phyloP scores from a whole-genome alignment of 2,797 vertebrate species.

The Rhinichthys osculus region DNA sequence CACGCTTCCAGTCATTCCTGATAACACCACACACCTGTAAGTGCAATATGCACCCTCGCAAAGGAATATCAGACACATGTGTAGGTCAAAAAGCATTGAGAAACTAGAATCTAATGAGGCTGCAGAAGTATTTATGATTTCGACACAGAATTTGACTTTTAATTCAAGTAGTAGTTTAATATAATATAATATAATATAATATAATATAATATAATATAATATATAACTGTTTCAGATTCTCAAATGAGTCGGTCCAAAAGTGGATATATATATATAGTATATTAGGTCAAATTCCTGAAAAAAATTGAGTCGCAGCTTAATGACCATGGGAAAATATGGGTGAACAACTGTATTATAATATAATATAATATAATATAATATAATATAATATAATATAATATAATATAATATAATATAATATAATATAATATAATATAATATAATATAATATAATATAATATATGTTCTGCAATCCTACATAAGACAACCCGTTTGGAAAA shows the following conservation, averaged over 20 bases:
- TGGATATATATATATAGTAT: no score
- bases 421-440: background rate
- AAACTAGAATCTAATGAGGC: background rate
- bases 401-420: no score
- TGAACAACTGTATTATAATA: no score
- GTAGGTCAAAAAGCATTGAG: constrained; percentile 7
- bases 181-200: background rate
- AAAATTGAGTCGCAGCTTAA: no score
- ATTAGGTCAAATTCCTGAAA: no score
- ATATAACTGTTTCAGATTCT: no score
- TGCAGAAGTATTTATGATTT: background rate
- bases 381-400: no score
- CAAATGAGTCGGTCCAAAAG: no score
- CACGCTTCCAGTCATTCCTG: constrained; percentile 51
- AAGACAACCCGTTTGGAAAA: no score
- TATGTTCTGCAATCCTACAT: no score
- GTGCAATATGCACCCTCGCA: background rate
- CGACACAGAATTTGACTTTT: background rate
- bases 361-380: background rate
- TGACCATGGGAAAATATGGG: no score
- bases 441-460: background rate
- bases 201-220: background rate
- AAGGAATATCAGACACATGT: constrained; percentile 10
- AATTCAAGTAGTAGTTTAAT: background rate
- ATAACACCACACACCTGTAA: constrained; percentile 48